phyloP scores from a whole-genome alignment of 2,113 vertebrate genomes.

The Salvator merianae region DNA sequence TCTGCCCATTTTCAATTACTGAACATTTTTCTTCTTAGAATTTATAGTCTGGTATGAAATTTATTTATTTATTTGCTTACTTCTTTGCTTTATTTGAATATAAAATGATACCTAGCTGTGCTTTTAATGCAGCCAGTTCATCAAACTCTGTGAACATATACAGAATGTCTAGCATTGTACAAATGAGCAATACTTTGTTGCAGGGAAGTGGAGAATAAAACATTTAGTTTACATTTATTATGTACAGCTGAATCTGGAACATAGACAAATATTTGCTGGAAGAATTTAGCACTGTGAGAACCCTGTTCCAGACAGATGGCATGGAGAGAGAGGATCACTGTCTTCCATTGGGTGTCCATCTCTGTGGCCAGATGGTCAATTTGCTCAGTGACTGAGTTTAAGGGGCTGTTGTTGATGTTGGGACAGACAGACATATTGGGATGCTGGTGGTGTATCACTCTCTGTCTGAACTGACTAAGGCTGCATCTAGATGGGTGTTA shows the following conservation, averaged over 20 bases:
- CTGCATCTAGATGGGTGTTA: no score
- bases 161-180: not conserved
- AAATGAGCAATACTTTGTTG: not conserved
- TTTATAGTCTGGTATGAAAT: not conserved
- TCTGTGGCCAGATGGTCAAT: no score
- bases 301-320: no score
- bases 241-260: not conserved
- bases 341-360: no score
- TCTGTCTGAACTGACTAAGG: no score
- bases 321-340: no score
- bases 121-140: not conserved
- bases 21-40: not conserved
- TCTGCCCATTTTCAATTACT: no score
- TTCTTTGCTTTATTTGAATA: not conserved
- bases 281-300: not conserved
- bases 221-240: constrained; percentile 2
- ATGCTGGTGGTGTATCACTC: no score
- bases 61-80: not conserved
- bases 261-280: constrained; percentile 1
- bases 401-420: no score
- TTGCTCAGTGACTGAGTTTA: no score
- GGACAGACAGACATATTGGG: no score
- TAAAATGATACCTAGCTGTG: not conserved
- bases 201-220: not conserved
- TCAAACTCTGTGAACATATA: not conserved